These are phyloP conservation scores for Phocoena phocoena DNA, from an alignment of 2,113 vertebrate species.

Conservation along the genomic window DNA sequence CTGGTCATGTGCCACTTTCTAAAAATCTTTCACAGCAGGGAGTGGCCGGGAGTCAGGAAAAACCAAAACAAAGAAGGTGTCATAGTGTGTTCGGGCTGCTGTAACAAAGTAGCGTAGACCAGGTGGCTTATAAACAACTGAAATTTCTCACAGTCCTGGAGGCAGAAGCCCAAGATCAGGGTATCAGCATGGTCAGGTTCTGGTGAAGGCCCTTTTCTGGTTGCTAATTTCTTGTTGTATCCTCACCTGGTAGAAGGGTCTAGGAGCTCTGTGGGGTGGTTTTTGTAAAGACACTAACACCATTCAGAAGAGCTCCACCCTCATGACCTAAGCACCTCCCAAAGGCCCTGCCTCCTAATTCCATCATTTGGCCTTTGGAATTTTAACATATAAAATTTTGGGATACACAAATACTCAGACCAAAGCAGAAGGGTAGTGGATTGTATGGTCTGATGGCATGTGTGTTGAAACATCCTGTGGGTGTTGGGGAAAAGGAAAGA, in stretches of 20 bases:
- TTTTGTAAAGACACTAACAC: not conserved
- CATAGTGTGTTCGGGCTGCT: not conserved
- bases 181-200: not conserved
- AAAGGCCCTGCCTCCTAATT: not conserved
- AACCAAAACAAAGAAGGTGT: not conserved
- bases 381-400: not conserved
- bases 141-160: not conserved
- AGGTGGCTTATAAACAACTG: not conserved
- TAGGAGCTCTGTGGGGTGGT: not conserved
- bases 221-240: not conserved
- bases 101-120: not conserved
- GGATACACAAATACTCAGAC: not conserved
- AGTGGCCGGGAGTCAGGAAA: not conserved
- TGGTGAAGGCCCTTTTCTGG: not conserved
- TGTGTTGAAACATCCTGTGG: not conserved
- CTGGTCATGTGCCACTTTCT: not conserved
- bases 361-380: not conserved
- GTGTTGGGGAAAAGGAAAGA: not conserved
- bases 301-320: not conserved
- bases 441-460: not conserved
- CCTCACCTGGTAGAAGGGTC: not conserved
- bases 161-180: not conserved
- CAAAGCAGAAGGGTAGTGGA: not conserved
- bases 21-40: not conserved
- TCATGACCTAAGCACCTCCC: not conserved